A percentile compares a stretch with the other conserved stretches of the same genome.
Conservation (phyloP, 2,113 vertebrate genomes). For the Collichthys lucidus region DNA sequence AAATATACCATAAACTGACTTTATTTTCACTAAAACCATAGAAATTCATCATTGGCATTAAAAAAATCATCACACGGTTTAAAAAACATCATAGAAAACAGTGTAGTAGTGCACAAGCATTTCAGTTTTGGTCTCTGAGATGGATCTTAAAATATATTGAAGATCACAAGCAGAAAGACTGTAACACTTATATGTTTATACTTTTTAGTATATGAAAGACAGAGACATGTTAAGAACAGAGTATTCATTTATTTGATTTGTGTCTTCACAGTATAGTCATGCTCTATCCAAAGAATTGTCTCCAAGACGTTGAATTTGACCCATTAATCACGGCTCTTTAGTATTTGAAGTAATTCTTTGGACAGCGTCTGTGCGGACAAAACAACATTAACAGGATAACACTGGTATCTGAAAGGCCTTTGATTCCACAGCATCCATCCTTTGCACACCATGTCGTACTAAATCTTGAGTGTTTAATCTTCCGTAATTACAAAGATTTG, state of each 20-base stretch:
- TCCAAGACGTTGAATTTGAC: constrained; percentile 20
- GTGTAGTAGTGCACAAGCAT: neutral
- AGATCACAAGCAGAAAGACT: neutral
- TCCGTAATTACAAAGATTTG: constrained; percentile 85
- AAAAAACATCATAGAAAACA: neutral
- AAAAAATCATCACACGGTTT: neutral
- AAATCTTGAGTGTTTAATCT: constrained; percentile 84
- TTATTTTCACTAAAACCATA: neutral
- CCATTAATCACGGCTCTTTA: constrained; percentile 66
- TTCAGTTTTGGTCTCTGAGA: neutral
- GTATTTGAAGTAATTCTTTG: constrained; percentile 61
- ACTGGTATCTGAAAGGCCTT: constrained; percentile 65
- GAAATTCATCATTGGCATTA: neutral
- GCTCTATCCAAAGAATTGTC: constrained; percentile 2
- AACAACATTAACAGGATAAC: constrained; percentile 75
- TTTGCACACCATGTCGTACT: constrained; percentile 70
- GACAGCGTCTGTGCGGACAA: constrained; percentile 48
- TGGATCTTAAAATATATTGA: neutral
- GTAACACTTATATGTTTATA: neutral
- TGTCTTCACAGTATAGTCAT: neutral
- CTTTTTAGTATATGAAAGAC: neutral
- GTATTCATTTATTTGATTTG: neutral
- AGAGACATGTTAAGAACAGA: neutral
- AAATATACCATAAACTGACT: constrained; percentile 4
- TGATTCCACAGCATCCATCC: constrained; percentile 66